Evolutionary conservation across 2,797 vertebrate genomes (phyloP), one percentile per base, ranked within the genome.

Genomic region (Chaetodon trifasciatus): DNA sequence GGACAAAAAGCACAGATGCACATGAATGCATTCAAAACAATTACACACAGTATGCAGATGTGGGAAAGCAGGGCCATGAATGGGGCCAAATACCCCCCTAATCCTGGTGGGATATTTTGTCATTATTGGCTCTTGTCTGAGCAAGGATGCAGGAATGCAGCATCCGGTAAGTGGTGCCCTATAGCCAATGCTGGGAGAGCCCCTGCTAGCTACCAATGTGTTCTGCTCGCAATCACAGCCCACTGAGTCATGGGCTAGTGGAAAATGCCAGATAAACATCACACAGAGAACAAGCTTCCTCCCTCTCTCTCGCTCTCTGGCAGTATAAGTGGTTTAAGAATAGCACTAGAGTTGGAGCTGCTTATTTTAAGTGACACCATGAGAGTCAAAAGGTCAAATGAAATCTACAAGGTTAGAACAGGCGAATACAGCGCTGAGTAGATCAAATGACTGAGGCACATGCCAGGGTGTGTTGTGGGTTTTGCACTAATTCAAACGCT

Each of bases 191-290:
- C 75, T 56, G 74, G 75, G 71, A 84, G 83, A 78, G 79, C 53
- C 75, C 82, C 76, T 78, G 85, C 88, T 84, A 88, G 82, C 77
- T n/a, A 53, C 67, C 60, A 46, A 81, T 86, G 85, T 81, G 81
- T 83, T 92, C 89, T 83, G 86, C 83, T 74, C 78, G 83, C 89
- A 92, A 92, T 92, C 91, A 89, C 84, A 69, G 90, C 86, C 85
- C 86, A 88, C 88, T 75, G 88, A 93, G 86, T 91, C 90, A 92
- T 63, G 37, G 86, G 69, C 89, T 83, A 85, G 87, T 91, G 91
- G 90, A 94, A 94, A 92, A 94, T 91, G 90, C 91, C 89, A 91
- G 93, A 94, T 95, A 92, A 93, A 92, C 91, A 94, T 93, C 92
- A 86, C 84, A 86, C 79, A 84, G 93, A 79, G 90, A 92, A 91